Conservation (phyloP, 1,140 invertebrate species). For the Drosophila pandora region DNA sequence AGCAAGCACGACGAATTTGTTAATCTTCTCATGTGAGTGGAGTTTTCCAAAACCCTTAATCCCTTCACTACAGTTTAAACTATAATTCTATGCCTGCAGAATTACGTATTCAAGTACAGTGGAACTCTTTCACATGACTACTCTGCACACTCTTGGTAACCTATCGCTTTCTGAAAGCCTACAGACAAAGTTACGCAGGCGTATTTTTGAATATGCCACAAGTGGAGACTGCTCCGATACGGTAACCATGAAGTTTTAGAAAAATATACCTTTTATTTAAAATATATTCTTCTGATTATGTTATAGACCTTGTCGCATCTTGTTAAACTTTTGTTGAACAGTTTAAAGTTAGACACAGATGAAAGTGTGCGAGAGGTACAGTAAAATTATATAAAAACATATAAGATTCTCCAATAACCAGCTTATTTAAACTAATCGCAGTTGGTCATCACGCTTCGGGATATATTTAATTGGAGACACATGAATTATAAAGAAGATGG, state of each 20-base stretch:
- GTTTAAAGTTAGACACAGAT: constrained; percentile 68
- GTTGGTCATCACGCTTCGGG: constrained; percentile 67
- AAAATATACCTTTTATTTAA: not conserved
- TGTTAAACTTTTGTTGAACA: constrained; percentile 69
- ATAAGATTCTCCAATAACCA: not conserved
- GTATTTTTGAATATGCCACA: constrained; percentile 71
- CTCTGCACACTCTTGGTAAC: constrained; percentile 70
- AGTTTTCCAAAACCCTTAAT: not conserved
- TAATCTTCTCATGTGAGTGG: constrained; percentile 64
- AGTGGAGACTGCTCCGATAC: constrained; percentile 49
- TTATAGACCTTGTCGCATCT: constrained; percentile 61
- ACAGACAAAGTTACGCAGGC: constrained; percentile 56
- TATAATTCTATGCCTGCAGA: constrained; percentile 35
- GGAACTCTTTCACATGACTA: constrained; percentile 64
- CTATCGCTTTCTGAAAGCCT: constrained; percentile 55
- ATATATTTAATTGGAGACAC: constrained; percentile 65
- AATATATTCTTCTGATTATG: not conserved
- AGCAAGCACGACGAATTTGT: constrained; percentile 78
- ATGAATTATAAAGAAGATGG: constrained; percentile 5
- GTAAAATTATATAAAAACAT: not conserved
- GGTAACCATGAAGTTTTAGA: constrained; percentile 23
- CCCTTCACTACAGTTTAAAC: not conserved
- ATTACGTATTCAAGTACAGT: constrained; percentile 64
- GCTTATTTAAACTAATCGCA: constrained; percentile 13
- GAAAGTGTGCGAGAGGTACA: constrained; percentile 64